A percentile compares a stretch with the other conserved stretches of the same genome.
Conservation (phyloP, 2,113 vertebrate species). For the Peromyscus maniculatus region DNA sequence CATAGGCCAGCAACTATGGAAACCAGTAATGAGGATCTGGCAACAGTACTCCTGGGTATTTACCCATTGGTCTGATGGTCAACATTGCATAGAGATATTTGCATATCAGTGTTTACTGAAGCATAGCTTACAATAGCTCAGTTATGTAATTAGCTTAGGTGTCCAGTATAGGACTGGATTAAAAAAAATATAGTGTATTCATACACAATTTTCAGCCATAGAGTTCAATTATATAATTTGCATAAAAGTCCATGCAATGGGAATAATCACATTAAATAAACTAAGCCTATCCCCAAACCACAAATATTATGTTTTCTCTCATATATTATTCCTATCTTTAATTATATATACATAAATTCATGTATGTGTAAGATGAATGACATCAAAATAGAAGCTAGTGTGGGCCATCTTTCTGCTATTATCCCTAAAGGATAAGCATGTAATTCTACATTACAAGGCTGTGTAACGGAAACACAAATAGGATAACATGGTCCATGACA, state of each 20-base stretch:
- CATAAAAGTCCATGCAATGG: not conserved
- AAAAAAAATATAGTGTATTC: not conserved
- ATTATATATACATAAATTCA: not conserved
- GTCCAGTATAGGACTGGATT: not conserved
- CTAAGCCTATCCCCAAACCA: too few relatives aligned
- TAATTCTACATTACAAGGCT: slow-evolving; percentile 41
- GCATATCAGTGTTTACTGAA: not conserved
- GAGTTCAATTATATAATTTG: not conserved
- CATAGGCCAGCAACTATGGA: not conserved
- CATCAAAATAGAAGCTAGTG: not conserved
- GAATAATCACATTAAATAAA: not conserved
- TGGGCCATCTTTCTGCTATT: not conserved
- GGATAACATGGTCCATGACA: not conserved
- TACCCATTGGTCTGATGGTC: too few relatives aligned
- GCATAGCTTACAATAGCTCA: not conserved
- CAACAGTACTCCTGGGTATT: not conserved
- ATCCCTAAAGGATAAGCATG: not conserved
- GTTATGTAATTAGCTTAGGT: not conserved
- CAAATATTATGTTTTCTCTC: not conserved
- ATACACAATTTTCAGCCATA: not conserved
- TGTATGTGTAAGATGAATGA: too few relatives aligned
- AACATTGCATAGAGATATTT: not conserved
- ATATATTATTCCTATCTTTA: not conserved
- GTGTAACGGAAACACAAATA: not conserved
- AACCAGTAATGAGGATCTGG: not conserved